Evolutionary conservation across 1,140 invertebrate genomes (phyloP).

Genomic region (Chionoecetes opilio): DNA sequence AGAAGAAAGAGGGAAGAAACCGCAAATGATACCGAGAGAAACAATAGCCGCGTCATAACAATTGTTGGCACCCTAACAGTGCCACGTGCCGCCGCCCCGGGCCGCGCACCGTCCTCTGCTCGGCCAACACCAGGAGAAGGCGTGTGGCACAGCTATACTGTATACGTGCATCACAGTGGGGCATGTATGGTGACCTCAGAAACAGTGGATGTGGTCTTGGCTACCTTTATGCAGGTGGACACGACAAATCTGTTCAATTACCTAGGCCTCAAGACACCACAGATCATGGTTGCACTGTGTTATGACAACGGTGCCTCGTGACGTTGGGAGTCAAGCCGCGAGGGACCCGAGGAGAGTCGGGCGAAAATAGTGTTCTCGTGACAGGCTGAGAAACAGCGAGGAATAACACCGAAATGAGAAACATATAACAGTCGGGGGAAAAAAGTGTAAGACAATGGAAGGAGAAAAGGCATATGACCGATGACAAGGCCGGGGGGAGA

Average conservation of each 20-base stretch:
- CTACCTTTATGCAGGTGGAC: not conserved
- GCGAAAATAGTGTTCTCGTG: constrained; percentile 5
- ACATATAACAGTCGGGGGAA: not conserved
- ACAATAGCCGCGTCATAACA: constrained; percentile 71
- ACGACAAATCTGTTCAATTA: not conserved
- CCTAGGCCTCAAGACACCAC: not conserved
- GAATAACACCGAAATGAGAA: not conserved
- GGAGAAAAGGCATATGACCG: not conserved
- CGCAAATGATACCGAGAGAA: constrained; percentile 65
- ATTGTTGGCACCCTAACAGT: constrained; percentile 58
- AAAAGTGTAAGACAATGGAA: constrained; percentile 16
- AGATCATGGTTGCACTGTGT: not conserved
- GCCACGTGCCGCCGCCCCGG: constrained; percentile 2
- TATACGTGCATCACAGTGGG: too few relatives aligned
- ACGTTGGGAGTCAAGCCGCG: not conserved
- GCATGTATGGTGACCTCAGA: too few relatives aligned
- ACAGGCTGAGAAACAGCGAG: not conserved
- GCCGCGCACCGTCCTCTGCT: not conserved
- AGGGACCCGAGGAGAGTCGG: not conserved
- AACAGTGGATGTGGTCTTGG: too few relatives aligned
- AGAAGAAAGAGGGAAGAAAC: constrained; percentile 32
- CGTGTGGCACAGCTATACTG: not conserved
- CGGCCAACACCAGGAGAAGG: too few relatives aligned
- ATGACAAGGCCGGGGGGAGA: not conserved
- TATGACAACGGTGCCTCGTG: not conserved